A percentile compares a stretch with the other conserved stretches of the same genome.
Evolutionary conservation across 1,140 invertebrate genomes (phyloP).

Genomic region (Aphis gossypii): DNA sequence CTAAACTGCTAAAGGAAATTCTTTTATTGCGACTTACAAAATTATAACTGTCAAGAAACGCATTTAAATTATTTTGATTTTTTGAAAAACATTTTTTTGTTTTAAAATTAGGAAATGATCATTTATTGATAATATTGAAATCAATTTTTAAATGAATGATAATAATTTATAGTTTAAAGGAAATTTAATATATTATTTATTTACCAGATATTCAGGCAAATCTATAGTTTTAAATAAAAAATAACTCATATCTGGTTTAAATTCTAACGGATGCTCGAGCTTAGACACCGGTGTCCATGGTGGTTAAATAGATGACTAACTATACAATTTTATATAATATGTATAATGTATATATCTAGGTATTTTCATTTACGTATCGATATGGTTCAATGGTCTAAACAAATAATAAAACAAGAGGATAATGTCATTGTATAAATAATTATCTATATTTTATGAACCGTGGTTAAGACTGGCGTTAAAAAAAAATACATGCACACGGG

Average conservation of each 20-base stretch:
- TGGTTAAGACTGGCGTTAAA: background rate
- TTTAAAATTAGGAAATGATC: too few relatives aligned
- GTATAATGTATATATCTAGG: too few relatives aligned
- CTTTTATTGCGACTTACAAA: background rate
- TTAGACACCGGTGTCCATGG: background rate
- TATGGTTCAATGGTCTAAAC: background rate
- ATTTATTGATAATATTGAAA: too few relatives aligned
- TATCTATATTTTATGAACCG: background rate
- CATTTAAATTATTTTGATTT: too few relatives aligned
- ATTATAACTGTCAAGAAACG: too few relatives aligned
- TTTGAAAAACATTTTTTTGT: too few relatives aligned
- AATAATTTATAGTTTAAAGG: too few relatives aligned
- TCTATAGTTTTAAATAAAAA: background rate
- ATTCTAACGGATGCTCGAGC: background rate
- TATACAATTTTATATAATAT: background rate
- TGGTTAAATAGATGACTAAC: background rate
- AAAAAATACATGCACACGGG: background rate
- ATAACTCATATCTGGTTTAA: background rate
- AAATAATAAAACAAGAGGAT: background rate
- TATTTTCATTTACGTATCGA: background rate
- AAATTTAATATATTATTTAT: background rate
- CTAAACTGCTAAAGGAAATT: too few relatives aligned
- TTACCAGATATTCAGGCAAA: background rate
- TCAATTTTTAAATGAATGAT: too few relatives aligned
- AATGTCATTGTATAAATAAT: constrained; percentile 1